These are phyloP conservation scores for Sebastes fasciatus DNA, from an alignment of 2,113 vertebrate species.

Conservation along the genomic window DNA sequence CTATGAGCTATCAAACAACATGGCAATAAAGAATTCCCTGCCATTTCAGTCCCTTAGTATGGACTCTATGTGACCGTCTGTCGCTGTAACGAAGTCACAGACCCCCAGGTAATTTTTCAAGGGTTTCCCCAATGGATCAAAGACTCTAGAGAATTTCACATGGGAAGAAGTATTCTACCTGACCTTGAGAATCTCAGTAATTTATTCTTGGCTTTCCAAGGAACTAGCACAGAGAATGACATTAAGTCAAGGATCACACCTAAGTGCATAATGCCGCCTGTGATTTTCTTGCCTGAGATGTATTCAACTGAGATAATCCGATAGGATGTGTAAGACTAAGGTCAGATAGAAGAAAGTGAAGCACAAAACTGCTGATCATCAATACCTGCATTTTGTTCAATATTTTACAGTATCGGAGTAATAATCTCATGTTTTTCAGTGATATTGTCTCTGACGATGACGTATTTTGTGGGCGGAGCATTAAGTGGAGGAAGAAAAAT, in stretches of 20 bases:
- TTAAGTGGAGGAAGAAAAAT: too few relatives aligned
- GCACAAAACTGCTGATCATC: not conserved
- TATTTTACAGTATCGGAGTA: not conserved
- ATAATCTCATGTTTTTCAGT: not conserved
- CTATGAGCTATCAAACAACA: not conserved
- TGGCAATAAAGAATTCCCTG: not conserved
- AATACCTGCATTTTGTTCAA: not conserved
- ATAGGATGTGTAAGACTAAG: not conserved
- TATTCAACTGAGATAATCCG: conserved; percentile 34
- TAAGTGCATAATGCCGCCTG: conserved; percentile 24
- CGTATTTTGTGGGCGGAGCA: too few relatives aligned
- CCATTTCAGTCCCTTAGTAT: conserved; percentile 3
- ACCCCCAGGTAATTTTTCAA: conserved; percentile 40
- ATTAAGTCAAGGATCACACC: conserved; percentile 62
- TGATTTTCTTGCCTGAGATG: conserved; percentile 43
- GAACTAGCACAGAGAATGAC: conserved; percentile 47
- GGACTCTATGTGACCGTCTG: conserved; percentile 26
- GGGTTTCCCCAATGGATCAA: conserved; percentile 50
- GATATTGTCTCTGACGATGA: not conserved
- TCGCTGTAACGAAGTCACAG: conserved; percentile 19
- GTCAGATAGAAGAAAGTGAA: conserved; percentile 18
- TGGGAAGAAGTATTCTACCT: conserved; percentile 35
- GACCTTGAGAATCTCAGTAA: conserved; percentile 72
- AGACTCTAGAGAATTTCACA: conserved; percentile 57
- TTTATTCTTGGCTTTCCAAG: conserved; percentile 61